Percentiles rank a stretch among this genome's conserved stretches.
phyloP scores from a whole-genome alignment of 1,140 invertebrate species.

The Epicauta chinensis region DNA sequence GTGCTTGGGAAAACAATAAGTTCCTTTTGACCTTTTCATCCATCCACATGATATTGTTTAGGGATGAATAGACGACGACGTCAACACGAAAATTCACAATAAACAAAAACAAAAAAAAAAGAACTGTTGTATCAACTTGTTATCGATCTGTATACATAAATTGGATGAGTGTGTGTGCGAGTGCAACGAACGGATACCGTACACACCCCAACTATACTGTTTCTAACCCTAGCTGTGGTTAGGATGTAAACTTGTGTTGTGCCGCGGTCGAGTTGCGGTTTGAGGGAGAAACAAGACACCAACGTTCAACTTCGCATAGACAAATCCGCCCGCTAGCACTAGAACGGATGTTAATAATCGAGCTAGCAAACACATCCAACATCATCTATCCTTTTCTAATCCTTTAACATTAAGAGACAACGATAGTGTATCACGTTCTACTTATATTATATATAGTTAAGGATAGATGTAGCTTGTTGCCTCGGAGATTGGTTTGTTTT shows the following conservation, averaged over 20 bases:
- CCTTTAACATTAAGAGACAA: background rate
- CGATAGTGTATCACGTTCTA: background rate
- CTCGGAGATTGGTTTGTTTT: conserved; percentile 34
- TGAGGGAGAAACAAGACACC: conserved; percentile 25
- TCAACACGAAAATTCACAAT: too few species aligned
- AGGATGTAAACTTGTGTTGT: conserved; percentile 30
- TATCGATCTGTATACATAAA: background rate
- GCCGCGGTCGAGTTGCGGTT: conserved; percentile 26
- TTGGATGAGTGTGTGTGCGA: background rate
- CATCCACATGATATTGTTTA: too few species aligned
- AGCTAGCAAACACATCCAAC: conserved; percentile 24
- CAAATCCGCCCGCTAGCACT: conserved; percentile 24
- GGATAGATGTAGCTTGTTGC: conserved; percentile 30
- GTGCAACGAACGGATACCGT: conserved; percentile 19
- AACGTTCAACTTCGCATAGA: conserved; percentile 14
- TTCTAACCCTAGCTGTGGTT: conserved; percentile 26
- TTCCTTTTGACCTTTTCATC: too few species aligned
- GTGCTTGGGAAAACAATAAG: too few species aligned
- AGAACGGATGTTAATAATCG: conserved; percentile 30
- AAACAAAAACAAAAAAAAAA: too few species aligned
- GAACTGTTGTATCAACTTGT: background rate
- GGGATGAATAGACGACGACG: too few species aligned
- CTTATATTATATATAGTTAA: background rate
- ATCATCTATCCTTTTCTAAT: conserved; percentile 6
- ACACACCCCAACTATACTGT: conserved; percentile 14